A percentile compares a stretch with the other conserved stretches of the same genome.
These are phyloP conservation scores for Trypoxylon attenuatum DNA, from an alignment of 2,888 invertebrate genomes.

Conservation along the genomic window DNA sequence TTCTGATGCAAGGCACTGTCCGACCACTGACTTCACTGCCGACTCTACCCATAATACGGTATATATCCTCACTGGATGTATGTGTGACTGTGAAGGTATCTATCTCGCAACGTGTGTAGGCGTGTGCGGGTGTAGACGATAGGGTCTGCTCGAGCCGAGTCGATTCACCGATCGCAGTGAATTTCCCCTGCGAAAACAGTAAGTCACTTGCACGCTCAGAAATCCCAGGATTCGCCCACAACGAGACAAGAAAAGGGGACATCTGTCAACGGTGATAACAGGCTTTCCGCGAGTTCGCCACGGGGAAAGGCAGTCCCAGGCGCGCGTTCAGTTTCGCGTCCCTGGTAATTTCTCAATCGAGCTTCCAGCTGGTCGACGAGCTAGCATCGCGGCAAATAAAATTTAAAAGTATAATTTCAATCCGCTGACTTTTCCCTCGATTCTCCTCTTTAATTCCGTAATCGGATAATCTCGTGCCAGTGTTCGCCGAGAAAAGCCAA, in stretches of 20 bases:
- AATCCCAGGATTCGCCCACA: background rate
- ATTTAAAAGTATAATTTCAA: conserved; percentile 3
- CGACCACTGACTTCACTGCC: background rate
- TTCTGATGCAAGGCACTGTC: background rate
- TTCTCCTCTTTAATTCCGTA: conserved; percentile 10
- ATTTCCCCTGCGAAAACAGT: background rate
- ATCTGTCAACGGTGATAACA: background rate
- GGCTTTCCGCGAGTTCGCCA: no score
- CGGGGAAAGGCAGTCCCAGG: background rate
- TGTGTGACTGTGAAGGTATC: no score
- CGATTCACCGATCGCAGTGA: background rate
- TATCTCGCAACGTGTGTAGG: no score
- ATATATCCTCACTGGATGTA: background rate
- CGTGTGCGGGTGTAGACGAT: no score
- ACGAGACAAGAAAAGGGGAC: background rate
- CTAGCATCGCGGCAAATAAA: background rate
- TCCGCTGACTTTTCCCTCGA: background rate
- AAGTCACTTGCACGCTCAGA: background rate
- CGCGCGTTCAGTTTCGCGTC: background rate
- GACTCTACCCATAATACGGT: background rate
- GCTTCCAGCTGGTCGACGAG: background rate
- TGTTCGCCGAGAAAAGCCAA: no score
- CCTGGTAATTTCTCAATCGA: background rate
- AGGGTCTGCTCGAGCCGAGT: no score
- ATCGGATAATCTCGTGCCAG: conserved; percentile 19